These are phyloP conservation scores for Triplophysa dalaica DNA, from an alignment of 2,113 vertebrate genomes.

Conservation along the genomic window DNA sequence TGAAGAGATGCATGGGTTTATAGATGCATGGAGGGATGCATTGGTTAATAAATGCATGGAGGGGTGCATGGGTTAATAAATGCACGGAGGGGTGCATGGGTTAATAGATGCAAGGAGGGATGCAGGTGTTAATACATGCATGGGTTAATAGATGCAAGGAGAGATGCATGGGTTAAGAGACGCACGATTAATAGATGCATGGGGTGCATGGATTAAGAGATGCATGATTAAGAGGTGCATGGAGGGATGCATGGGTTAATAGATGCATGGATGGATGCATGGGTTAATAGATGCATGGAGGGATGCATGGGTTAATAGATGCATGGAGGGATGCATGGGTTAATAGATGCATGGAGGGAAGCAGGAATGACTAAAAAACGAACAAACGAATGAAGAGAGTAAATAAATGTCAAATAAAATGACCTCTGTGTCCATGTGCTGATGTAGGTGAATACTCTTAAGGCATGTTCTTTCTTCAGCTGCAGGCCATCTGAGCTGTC, in stretches of 20 bases:
- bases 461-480: conserved; percentile 97
- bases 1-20: too few species aligned
- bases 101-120: too few species aligned
- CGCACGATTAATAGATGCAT: background rate
- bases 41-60: too few species aligned
- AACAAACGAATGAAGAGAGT: background rate
- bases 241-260: background rate
- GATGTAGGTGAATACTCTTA: conserved; percentile 98
- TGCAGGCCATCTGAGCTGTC: conserved; percentile 94
- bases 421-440: conserved; percentile 99
- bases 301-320: background rate
- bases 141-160: background rate
- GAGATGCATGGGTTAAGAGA: background rate
- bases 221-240: too few species aligned
- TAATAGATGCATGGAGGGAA: background rate
- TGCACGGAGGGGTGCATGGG: too few species aligned
- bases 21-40: too few species aligned
- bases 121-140: background rate
- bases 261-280: background rate
- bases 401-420: conserved; percentile 26
- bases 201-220: background rate
- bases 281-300: background rate
- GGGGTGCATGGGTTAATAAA: too few species aligned
- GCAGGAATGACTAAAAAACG: background rate
- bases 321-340: background rate